Evolutionary conservation across 64 coral and sea anemone species (phyloP).

Genomic region (Montipora foliosa): DNA sequence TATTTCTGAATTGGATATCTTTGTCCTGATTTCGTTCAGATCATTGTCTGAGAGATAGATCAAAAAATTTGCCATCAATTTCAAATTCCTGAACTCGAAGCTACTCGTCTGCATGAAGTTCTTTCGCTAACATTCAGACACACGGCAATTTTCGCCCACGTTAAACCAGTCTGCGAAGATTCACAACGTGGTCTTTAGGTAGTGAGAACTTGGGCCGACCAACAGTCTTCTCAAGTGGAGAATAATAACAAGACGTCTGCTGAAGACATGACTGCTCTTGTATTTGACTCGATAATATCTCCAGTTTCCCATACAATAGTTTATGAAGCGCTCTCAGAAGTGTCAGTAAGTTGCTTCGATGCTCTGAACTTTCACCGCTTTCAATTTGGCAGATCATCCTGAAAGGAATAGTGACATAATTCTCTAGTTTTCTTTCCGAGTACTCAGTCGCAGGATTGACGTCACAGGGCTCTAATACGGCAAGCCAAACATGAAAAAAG

Average conservation of each 20-base stretch:
- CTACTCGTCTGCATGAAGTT: constrained; percentile 26
- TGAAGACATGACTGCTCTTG: not conserved
- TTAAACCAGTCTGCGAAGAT: constrained; percentile 23
- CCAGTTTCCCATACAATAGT: not conserved
- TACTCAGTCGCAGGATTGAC: not conserved
- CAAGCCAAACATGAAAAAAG: no score
- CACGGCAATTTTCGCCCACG: constrained; percentile 22
- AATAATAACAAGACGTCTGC: not conserved
- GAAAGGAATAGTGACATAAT: not conserved
- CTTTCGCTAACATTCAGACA: constrained; percentile 64
- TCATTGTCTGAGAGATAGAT: no score
- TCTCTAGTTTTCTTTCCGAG: not conserved
- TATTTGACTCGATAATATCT: not conserved
- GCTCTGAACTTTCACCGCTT: not conserved
- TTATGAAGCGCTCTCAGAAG: not conserved
- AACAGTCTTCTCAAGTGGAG: constrained; percentile 14
- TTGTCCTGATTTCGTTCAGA: not conserved
- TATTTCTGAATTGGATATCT: constrained; percentile 30
- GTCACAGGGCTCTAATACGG: no score
- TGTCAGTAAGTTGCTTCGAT: not conserved
- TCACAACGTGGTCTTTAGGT: not conserved
- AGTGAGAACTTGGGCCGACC: constrained; percentile 48
- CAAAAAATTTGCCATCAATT: no score
- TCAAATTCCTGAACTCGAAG: not conserved
- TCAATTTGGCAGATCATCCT: not conserved